Evolutionary conservation across 2,797 vertebrate genomes (phyloP).

Genomic region (Leontopithecus rosalia): DNA sequence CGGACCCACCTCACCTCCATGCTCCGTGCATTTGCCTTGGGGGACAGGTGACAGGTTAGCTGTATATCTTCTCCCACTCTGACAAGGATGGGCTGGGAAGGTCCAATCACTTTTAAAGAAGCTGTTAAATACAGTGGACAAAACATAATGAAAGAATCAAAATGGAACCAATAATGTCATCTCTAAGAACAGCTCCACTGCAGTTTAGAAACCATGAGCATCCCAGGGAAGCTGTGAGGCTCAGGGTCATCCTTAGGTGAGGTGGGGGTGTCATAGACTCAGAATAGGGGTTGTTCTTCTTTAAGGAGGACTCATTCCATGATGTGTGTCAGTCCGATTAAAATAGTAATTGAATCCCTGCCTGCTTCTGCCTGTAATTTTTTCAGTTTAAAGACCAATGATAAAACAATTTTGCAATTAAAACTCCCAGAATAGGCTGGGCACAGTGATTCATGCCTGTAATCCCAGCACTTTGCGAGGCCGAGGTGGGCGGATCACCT

Average conservation of each 20-base stretch:
- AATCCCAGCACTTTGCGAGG: too few relatives aligned
- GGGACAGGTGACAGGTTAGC: conserved; percentile 62
- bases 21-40: conserved; percentile 34
- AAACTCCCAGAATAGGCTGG: background rate
- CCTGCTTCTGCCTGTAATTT: background rate
- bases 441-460: too few relatives aligned
- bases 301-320: background rate
- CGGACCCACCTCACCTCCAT: conserved; percentile 70
- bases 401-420: background rate
- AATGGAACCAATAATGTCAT: background rate
- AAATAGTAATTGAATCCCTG: background rate
- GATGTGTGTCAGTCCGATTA: too few relatives aligned
- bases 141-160: background rate
- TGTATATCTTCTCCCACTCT: conserved; percentile 64
- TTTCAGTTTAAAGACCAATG: background rate
- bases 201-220: background rate
- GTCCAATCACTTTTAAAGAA: conserved; percentile 57
- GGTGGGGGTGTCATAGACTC: background rate
- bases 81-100: conserved; percentile 44
- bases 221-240: background rate
- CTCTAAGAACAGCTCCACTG: background rate
- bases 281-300: background rate
- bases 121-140: conserved; percentile 46
- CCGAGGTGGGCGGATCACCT: too few relatives aligned
- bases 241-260: background rate